These are phyloP conservation scores for Tridacna crocea DNA, from an alignment of 2,888 invertebrate species.

Conservation along the genomic window DNA sequence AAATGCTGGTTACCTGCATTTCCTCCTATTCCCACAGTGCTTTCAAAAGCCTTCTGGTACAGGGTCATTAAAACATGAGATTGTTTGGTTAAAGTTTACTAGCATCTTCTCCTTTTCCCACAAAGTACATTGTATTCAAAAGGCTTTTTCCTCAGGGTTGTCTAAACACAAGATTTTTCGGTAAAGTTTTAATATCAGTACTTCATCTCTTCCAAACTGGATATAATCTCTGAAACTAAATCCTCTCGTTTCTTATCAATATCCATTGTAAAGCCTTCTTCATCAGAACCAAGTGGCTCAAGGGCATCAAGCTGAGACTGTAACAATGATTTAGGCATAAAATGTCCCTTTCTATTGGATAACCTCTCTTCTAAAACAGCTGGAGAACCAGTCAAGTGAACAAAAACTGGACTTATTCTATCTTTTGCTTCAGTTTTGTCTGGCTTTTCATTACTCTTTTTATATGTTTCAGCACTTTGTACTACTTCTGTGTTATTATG, in stretches of 20 bases:
- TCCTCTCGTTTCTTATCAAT: slow-evolving; percentile 55
- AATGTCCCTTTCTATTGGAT: slow-evolving; percentile 71
- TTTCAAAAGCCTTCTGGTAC: no score
- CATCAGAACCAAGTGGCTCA: slow-evolving; percentile 66
- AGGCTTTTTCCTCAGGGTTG: no score
- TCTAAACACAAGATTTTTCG: no score
- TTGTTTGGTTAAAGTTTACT: no score
- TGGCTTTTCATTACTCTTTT: not conserved
- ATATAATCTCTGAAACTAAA: slow-evolving; percentile 62
- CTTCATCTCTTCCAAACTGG: not conserved
- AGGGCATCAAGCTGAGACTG: slow-evolving; percentile 76
- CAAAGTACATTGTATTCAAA: no score
- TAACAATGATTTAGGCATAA: slow-evolving; percentile 75
- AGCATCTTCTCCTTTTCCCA: not conserved
- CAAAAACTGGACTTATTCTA: slow-evolving; percentile 57
- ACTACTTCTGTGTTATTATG: not conserved
- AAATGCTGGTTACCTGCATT: no score
- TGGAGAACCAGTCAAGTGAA: slow-evolving; percentile 71
- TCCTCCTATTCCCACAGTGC: no score
- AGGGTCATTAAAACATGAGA: no score
- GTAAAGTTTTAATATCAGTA: no score
- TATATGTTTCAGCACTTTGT: no score
- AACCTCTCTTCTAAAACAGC: slow-evolving; percentile 68
- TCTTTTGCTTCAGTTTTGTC: not conserved
- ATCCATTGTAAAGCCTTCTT: slow-evolving; percentile 65